Base-by-base conservation (phyloP, 1,140 invertebrate species). In the Neoseiulus cucumeris region DNA sequence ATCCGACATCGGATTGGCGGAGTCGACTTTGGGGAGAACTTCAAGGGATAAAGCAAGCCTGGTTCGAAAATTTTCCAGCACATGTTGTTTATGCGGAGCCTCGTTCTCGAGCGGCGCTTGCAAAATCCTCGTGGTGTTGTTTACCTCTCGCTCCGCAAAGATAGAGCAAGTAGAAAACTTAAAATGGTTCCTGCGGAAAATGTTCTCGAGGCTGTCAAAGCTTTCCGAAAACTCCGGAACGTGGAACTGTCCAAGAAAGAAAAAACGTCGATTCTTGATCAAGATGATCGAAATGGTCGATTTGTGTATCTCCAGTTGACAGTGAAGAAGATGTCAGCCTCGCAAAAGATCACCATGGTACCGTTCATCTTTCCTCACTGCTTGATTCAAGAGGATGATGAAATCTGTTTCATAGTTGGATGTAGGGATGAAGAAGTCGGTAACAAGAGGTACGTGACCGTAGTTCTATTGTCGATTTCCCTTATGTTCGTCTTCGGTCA, bases 281-380 rank as follows among this genome's bases (percentile, higher is more conserved):
- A 25, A 20, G 51, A 59, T 25, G 51, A 59, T 14, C 51, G 51
- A 25, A 25, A 59, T 6, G 51, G 22, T 29, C 51, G 51, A 25
- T 59, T 59, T 25, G 51, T 59, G 17, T 17, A 59, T 59, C 33
- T 59, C 25, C 51, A 59, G 22, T 33, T 59, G 51, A 59, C 51
- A 17, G 51, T 59, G 51, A 59, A 59, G 22, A 59, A 59, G 22
- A 59, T 59, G 51, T 59, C 51, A 33, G 51, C 51, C 14, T 59
- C 25, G 14, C 51, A 59, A 25, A 59, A 25, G 33, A 59, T 59
- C 22, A 14, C 33, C n/a, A 59, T 59, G 51, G 33, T 59, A 17
- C 51, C 51, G 17, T 59, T 59, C 51, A 59, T 33, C 14, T 59
- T 59, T 33, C 51, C 51, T 25, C 51, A 59, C 22, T 59, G 51